Percentiles rank a stretch among this genome's conserved stretches.
phyloP scores from a whole-genome alignment of 2,888 invertebrate species.

The Acrobeloides nanus region DNA sequence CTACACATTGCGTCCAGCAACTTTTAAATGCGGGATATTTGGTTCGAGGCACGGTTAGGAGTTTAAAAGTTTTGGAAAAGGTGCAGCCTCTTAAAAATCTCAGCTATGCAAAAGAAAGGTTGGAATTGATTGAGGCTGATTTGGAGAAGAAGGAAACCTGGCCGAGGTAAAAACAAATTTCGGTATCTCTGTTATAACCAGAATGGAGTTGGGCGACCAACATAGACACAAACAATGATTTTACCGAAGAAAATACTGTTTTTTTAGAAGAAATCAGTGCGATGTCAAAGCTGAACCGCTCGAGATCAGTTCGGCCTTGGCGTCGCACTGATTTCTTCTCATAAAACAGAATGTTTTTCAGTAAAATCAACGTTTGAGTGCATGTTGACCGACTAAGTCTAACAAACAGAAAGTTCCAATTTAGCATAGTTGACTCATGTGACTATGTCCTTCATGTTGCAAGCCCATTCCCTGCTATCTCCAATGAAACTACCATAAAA shows the following conservation, averaged over 20 bases:
- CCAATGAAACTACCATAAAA: constrained; percentile 53
- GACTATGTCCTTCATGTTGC: constrained; percentile 50
- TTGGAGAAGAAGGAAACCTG: constrained; percentile 31
- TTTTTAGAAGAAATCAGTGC: too few species aligned
- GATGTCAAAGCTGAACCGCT: too few species aligned
- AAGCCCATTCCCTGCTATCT: constrained; percentile 48
- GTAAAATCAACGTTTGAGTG: background rate
- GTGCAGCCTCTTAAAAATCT: constrained; percentile 20
- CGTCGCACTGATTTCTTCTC: too few species aligned
- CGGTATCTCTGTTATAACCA: too few species aligned
- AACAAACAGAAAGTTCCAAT: too few species aligned
- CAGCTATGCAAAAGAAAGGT: constrained; percentile 10
- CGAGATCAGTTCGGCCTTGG: too few species aligned
- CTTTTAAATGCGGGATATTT: constrained; percentile 57
- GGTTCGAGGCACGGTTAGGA: constrained; percentile 57
- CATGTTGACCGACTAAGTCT: too few species aligned
- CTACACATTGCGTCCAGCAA: constrained; percentile 58
- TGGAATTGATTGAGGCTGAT: constrained; percentile 50
- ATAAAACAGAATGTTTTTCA: too few species aligned
- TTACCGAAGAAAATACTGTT: too few species aligned
- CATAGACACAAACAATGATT: too few species aligned
- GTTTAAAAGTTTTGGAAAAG: constrained; percentile 39
- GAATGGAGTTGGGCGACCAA: too few species aligned
- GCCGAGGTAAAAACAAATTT: constrained; percentile 32
- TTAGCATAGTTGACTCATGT: constrained; percentile 39